phyloP scores from a whole-genome alignment of 2,113 vertebrate species.

The Macrotus californicus region DNA sequence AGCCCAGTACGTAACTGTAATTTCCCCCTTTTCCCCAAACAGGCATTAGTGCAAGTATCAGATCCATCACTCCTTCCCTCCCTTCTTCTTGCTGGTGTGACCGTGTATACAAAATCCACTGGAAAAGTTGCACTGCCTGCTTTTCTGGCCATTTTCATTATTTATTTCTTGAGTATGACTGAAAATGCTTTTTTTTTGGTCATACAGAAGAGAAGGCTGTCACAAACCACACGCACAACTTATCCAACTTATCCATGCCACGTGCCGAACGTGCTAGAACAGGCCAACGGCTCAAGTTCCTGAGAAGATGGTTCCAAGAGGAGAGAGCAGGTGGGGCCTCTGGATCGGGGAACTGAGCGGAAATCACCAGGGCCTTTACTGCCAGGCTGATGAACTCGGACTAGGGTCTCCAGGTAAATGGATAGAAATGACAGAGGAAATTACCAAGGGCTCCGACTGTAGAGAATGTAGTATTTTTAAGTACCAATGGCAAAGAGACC shows the following conservation, averaged over 20 bases:
- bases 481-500: not conserved
- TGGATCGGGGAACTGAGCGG: not conserved
- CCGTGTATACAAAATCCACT: not conserved
- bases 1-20: not conserved
- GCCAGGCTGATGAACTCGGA: not conserved
- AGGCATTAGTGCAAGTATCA: not conserved
- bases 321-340: not conserved
- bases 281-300: not conserved
- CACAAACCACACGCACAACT: not conserved
- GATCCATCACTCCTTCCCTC: not conserved
- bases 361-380: not conserved
- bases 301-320: not conserved
- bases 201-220: not conserved
- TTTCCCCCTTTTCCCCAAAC: not conserved
- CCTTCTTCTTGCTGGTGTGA: not conserved
- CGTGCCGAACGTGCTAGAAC: not conserved
- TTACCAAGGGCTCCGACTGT: not conserved
- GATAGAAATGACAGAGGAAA: not conserved
- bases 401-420: not conserved
- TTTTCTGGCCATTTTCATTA: not conserved
- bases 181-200: not conserved
- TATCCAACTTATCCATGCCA: not conserved
- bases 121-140: not conserved
- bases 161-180: not conserved
- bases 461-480: not conserved